Percentiles rank a stretch among this genome's conserved stretches.
Evolutionary conservation across 92 coral and sea anemone genomes (phyloP).

Genomic region (Galaxea fascicularis): DNA sequence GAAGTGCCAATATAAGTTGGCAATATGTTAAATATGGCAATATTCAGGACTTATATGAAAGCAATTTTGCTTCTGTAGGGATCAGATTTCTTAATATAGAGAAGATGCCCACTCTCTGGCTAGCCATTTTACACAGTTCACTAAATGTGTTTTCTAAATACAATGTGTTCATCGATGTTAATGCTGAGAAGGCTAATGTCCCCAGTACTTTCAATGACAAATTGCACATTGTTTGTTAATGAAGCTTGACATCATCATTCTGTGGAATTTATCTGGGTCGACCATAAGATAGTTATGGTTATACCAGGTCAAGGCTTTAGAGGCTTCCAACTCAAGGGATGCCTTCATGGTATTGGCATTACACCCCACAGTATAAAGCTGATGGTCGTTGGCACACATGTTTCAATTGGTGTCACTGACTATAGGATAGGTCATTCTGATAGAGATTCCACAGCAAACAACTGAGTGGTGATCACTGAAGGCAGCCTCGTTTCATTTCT

Average conservation of each 20-base stretch:
- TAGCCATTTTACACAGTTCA: too few species aligned
- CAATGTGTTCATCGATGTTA: not conserved
- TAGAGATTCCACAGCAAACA: not conserved
- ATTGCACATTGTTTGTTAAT: not conserved
- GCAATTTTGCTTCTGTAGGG: too few species aligned
- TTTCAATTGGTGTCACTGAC: too few species aligned
- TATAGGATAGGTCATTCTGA: not conserved
- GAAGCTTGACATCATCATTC: not conserved
- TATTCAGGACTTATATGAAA: too few species aligned
- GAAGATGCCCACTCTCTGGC: too few species aligned
- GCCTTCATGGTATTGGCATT: not conserved
- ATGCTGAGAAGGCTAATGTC: not conserved
- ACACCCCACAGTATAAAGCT: too few species aligned
- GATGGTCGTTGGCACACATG: too few species aligned
- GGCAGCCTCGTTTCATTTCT: conserved; percentile 34
- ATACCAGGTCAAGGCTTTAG: conserved; percentile 7
- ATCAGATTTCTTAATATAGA: too few species aligned
- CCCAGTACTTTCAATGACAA: not conserved
- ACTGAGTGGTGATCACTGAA: conserved; percentile 26
- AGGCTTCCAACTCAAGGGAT: not conserved
- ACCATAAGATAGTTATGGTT: not conserved
- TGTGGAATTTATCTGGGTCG: not conserved
- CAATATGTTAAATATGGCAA: too few species aligned
- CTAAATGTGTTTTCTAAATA: too few species aligned
- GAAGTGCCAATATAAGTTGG: too few species aligned